phyloP scores from a whole-genome alignment of 1,140 invertebrate genomes.

The Eupristina koningsbergeri region DNA sequence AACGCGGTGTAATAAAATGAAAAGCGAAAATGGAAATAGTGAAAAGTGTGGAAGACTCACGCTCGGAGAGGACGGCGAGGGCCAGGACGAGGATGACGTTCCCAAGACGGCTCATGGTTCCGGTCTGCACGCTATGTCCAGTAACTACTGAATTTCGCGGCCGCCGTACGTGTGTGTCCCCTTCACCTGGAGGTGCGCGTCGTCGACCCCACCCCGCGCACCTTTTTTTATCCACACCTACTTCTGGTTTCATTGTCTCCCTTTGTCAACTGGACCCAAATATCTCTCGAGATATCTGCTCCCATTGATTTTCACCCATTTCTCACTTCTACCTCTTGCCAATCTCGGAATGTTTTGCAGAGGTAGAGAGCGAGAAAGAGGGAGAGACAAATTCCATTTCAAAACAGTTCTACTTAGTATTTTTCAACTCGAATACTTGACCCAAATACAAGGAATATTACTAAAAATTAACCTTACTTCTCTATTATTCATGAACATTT shows the following conservation, averaged over 20 bases:
- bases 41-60: slow-evolving; percentile 57
- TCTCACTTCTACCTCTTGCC: too few relatives aligned
- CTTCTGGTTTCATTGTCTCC: neutral
- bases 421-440: neutral
- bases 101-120: slow-evolving; percentile 64
- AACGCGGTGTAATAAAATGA: neutral
- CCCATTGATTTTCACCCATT: too few relatives aligned
- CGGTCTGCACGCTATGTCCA: slow-evolving; percentile 64
- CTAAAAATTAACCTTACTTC: neutral
- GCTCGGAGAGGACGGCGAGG: slow-evolving; percentile 59
- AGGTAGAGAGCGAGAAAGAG: neutral
- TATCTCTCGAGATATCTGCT: neutral
- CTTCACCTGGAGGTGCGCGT: slow-evolving; percentile 57
- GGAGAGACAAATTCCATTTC: neutral
- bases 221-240: slow-evolving; percentile 5
- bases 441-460: neutral
- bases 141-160: slow-evolving; percentile 68
- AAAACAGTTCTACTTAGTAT: neutral
- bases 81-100: slow-evolving; percentile 59
- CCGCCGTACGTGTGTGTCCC: slow-evolving; percentile 51
- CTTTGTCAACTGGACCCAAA: neutral
- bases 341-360: too few relatives aligned
- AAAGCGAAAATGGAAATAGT: neutral
- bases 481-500: too few relatives aligned
- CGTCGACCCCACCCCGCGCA: slow-evolving; percentile 55